Conservation (phyloP, 2,113 vertebrate species). For the Phyllostomus discolor region DNA sequence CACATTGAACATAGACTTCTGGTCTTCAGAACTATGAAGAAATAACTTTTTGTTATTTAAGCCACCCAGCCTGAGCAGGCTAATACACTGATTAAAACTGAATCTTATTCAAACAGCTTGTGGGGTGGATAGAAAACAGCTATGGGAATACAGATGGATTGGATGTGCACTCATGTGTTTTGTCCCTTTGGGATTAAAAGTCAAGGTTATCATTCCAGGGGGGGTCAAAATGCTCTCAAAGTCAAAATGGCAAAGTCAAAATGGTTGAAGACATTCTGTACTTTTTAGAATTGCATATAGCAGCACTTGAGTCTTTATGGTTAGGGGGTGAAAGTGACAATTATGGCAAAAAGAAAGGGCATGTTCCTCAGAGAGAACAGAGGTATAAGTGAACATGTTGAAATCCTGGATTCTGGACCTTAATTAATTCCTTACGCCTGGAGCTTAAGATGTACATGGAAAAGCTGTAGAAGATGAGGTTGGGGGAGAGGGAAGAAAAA, state of each 20-base stretch:
- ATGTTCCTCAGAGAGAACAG: background rate
- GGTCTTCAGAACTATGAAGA: background rate
- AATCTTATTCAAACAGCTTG: background rate
- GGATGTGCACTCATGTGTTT: background rate
- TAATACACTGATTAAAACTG: background rate
- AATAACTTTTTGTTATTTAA: background rate
- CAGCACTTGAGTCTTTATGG: background rate
- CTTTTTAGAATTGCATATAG: background rate
- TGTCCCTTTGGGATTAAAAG: background rate
- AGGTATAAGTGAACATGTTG: background rate
- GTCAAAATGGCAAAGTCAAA: background rate
- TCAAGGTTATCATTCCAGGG: background rate
- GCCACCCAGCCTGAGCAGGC: background rate
- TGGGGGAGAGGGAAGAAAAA: background rate
- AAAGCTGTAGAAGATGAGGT: background rate
- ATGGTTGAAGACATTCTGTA: background rate
- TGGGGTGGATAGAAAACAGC: background rate
- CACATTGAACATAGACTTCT: background rate
- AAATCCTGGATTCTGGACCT: background rate
- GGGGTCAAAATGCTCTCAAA: background rate
- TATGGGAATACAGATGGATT: background rate
- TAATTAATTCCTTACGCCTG: background rate
- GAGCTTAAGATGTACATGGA: background rate
- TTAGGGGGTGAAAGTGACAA: background rate
- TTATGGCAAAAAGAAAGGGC: background rate